phyloP scores from a whole-genome alignment of 1,140 invertebrate species.

The Colletes gigas region DNA sequence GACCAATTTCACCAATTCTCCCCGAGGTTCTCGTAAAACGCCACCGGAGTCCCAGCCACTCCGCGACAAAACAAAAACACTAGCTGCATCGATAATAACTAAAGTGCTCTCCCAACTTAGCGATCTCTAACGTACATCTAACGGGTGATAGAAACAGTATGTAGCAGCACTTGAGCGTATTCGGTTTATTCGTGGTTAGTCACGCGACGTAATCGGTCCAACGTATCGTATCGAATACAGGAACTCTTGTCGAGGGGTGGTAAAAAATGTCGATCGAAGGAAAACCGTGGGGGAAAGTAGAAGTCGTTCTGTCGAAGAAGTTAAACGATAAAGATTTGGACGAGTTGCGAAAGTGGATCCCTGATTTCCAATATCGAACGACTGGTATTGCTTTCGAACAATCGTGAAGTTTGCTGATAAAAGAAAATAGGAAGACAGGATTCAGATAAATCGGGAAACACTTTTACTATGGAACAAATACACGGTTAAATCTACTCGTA shows the following conservation, averaged over 20 bases:
- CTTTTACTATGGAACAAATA: too few relatives aligned
- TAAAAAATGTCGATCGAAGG: neutral
- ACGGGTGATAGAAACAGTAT: slow-evolving; percentile 3
- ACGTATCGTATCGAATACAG: slow-evolving; percentile 1
- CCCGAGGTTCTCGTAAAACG: neutral
- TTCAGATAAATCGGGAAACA: too few relatives aligned
- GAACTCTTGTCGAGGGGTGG: neutral
- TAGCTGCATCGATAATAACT: slow-evolving; percentile 5
- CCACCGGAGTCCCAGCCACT: slow-evolving; percentile 28
- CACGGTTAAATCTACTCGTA: too few relatives aligned
- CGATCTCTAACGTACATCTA: slow-evolving; percentile 11
- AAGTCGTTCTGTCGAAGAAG: slow-evolving; percentile 3
- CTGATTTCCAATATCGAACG: neutral
- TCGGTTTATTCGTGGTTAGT: neutral
- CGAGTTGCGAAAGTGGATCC: neutral
- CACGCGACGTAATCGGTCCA: slow-evolving; percentile 3
- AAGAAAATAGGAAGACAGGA: neutral
- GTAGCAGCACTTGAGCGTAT: slow-evolving; percentile 10
- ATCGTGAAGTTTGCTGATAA: neutral
- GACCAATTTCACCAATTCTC: neutral
- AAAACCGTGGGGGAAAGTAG: neutral
- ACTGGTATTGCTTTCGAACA: neutral
- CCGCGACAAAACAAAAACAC: neutral
- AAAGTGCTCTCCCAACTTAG: neutral
- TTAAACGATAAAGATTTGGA: neutral